Evolutionary conservation across 2,113 vertebrate genomes (phyloP).

Genomic region (Beaufortia kweichowensis): DNA sequence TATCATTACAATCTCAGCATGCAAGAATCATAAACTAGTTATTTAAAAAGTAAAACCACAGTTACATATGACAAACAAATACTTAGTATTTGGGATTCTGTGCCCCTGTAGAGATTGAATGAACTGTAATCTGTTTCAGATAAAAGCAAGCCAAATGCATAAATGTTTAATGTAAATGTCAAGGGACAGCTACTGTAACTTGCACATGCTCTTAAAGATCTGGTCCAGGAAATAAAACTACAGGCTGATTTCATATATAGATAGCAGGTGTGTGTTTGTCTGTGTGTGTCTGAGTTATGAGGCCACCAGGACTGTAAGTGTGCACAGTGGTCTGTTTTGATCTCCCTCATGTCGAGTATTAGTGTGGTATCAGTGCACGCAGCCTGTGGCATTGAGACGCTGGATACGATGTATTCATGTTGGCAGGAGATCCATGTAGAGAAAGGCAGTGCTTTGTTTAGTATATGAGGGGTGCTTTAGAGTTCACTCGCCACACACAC

Average conservation of each 20-base stretch:
- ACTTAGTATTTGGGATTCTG: no score
- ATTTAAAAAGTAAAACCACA: no score
- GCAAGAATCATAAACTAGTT: no score
- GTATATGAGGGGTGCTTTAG: constrained; percentile 10
- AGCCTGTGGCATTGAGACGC: not conserved
- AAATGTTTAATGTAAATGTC: no score
- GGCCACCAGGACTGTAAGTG: constrained; percentile 25
- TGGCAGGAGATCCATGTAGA: constrained; percentile 12
- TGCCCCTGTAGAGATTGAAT: no score
- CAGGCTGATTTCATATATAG: constrained; percentile 17
- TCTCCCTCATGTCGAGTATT: constrained; percentile 19
- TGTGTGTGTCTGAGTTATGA: constrained; percentile 23
- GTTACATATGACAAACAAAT: no score
- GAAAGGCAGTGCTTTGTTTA: constrained; percentile 38
- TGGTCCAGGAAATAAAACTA: not conserved
- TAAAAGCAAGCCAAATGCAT: no score
- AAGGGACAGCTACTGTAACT: not conserved
- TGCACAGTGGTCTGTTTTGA: constrained; percentile 18
- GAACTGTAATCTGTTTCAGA: no score
- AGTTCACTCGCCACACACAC: constrained; percentile 26
- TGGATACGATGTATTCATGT: constrained; percentile 10
- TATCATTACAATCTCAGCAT: no score
- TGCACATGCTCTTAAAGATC: constrained; percentile 1
- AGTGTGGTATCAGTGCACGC: constrained; percentile 24
- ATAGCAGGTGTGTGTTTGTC: not conserved